Evolutionary conservation across 2,888 invertebrate genomes (phyloP).

Genomic region (Epinotia ramella): DNA sequence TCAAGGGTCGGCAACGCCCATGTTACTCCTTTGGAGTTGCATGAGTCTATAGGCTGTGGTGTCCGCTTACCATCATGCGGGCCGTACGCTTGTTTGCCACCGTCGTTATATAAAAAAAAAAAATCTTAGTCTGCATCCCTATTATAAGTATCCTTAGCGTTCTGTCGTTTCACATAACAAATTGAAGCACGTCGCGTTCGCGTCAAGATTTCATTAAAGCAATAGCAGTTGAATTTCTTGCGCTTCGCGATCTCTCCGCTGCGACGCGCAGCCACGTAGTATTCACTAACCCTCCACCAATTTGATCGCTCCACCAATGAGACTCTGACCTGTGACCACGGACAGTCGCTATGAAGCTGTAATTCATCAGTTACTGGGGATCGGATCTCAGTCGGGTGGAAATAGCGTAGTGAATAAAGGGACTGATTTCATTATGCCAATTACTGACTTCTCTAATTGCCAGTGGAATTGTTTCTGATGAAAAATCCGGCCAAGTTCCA

Average conservation of each 20-base stretch:
- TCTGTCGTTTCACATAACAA: not conserved
- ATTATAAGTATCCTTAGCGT: too few species aligned
- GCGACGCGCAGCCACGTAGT: not conserved
- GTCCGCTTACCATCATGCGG: too few species aligned
- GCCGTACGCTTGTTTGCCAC: too few species aligned
- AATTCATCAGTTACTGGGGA: not conserved
- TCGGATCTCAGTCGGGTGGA: not conserved
- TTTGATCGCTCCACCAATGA: not conserved
- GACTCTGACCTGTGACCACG: not conserved
- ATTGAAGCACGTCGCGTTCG: not conserved
- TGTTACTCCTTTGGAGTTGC: too few species aligned
- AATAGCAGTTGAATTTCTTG: conserved; percentile 11
- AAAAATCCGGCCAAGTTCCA: conserved; percentile 44
- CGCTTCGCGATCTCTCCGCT: not conserved
- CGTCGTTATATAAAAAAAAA: too few species aligned
- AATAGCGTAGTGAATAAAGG: not conserved
- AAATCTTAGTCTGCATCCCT: too few species aligned
- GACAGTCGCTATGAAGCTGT: not conserved
- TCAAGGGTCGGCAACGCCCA: too few species aligned
- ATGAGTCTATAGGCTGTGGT: too few species aligned
- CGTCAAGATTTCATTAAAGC: conserved; percentile 12
- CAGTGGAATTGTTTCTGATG: conserved; percentile 41
- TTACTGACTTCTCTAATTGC: conserved; percentile 43
- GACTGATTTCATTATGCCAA: conserved; percentile 41
- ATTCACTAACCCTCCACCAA: not conserved